Evolutionary conservation across 2,113 vertebrate species (phyloP), one percentile per base, ranked within the genome.

Genomic region (Podarcis raffonei): DNA sequence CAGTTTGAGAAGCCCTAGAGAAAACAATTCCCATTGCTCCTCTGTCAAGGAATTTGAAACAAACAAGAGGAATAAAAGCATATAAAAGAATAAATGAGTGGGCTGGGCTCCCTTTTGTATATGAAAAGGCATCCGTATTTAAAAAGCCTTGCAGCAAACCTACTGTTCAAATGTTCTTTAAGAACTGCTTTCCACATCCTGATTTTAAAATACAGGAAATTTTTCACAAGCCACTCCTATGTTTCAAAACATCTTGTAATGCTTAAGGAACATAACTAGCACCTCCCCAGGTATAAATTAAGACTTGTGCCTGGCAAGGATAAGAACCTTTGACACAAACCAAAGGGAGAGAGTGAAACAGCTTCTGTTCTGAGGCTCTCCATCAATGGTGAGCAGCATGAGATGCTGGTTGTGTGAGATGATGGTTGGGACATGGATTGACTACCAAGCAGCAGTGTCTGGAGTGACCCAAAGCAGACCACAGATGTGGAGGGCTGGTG

Each of bases 61-160:
- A 0, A 78, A 39, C 35, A 72, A 59, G 9, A 23, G 81, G 8
- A 20, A 81, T 62, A 88, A 82, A 62, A 71, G 83, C 83, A 85
- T 35, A 37, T 62, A 77, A 83, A 91, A 89, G 84, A 59, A 79
- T 1, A 90, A 8, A 86, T 80, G 53, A 18, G 71, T 18, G 76
- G 23, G 7, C 59, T 39, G 18, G 18, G 16, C 23, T 86, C n/a
- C 78, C 71, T n/a, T 27, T 6, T 37, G 89, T 83, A 86, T 6
- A n/a, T 27, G 90, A 71, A 85, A 86, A 92, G 57, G 3, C 71
- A 18, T 35, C 72, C 75, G 15, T 57, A 79, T 72, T 90, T 92
- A 48, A 84, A 79, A 90, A 89, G 42, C 12, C 30, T 25, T 77
- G 76, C 0, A 87, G 35, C 35, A 93, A 90, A 87, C 16, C 81